Percentiles rank a stretch among this genome's conserved stretches.
Conservation (phyloP, 2,797 vertebrate species). For the Spinus pinus region DNA sequence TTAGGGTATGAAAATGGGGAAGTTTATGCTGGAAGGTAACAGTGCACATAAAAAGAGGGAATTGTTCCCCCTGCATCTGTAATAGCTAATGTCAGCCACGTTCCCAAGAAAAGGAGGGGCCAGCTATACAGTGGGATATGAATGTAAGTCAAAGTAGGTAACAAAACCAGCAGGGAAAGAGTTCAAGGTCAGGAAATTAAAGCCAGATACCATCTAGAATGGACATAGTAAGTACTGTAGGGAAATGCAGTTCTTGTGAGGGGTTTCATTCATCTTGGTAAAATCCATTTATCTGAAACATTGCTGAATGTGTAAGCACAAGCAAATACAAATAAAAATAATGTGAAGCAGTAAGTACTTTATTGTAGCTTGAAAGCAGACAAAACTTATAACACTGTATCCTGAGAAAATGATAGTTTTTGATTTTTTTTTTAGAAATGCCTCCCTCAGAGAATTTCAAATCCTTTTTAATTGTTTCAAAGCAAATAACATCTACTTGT, state of each 20-base stretch:
- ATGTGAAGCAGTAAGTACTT: background rate
- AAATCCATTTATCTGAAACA: background rate
- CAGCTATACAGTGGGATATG: background rate
- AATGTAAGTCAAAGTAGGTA: background rate
- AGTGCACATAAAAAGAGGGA: background rate
- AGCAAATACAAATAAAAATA: background rate
- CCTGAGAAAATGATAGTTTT: background rate
- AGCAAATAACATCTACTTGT: background rate
- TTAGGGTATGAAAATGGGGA: background rate
- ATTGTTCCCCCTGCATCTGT: background rate
- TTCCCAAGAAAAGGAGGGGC: background rate
- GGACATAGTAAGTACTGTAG: background rate
- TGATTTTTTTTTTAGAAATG: background rate
- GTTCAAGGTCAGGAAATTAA: background rate
- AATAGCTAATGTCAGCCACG: background rate
- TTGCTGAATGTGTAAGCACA: background rate
- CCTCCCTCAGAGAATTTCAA: background rate
- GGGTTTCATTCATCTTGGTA: background rate
- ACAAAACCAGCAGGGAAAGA: background rate
- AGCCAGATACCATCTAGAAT: background rate
- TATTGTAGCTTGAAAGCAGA: conserved; percentile 33
- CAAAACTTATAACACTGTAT: background rate
- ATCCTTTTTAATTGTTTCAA: background rate
- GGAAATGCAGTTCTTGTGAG: background rate
- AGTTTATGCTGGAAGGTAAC: background rate